Evolutionary conservation across 2,113 vertebrate species (phyloP).

Genomic region (Phaethornis superciliosus): DNA sequence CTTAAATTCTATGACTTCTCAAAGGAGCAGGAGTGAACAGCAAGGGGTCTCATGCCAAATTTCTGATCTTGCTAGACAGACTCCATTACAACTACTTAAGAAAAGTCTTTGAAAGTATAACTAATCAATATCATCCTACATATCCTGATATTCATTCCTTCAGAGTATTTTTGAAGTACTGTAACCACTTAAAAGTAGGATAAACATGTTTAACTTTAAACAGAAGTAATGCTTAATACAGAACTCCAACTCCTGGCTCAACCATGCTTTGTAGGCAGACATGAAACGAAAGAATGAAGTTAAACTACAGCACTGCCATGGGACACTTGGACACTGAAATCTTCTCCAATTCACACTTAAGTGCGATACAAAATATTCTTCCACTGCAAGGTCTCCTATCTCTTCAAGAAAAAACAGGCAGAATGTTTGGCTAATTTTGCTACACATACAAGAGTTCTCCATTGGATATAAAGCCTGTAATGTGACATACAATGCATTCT

Average conservation of each 20-base stretch:
- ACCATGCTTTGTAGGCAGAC: neutral
- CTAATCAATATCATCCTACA: neutral
- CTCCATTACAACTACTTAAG: neutral
- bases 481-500: accelerated
- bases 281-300: accelerated
- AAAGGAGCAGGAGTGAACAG: neutral
- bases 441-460: accelerated
- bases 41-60: neutral
- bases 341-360: accelerated
- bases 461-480: accelerated
- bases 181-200: neutral
- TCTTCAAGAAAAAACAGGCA: neutral
- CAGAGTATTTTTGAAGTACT: neutral
- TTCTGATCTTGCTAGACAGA: neutral
- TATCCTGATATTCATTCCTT: accelerated
- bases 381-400: neutral
- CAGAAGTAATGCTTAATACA: neutral
- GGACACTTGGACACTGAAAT: no score
- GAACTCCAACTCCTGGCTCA: neutral
- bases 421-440: neutral
- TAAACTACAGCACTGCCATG: neutral
- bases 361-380: accelerated
- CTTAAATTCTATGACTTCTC: neutral
- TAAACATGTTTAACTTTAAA: neutral
- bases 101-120: neutral